Conservation (phyloP, 2,888 invertebrate genomes). For the Chrysodeixis includens region DNA sequence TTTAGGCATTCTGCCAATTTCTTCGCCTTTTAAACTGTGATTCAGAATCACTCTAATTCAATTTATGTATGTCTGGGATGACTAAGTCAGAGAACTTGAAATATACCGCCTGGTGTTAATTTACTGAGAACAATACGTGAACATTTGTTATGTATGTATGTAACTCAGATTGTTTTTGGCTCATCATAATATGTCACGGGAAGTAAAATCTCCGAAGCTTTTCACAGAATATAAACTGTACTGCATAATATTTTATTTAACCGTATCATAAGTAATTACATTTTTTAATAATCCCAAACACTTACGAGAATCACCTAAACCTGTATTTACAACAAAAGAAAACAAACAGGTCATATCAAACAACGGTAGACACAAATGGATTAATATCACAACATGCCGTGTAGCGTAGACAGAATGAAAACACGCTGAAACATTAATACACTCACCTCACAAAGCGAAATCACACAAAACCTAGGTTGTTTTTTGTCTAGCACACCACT, state of each 20-base stretch:
- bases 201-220: too few relatives aligned
- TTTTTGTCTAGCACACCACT: slow-evolving; percentile 53
- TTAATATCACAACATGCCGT: neutral
- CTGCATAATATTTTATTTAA: too few relatives aligned
- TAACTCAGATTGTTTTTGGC: too few relatives aligned
- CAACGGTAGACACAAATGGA: neutral
- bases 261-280: too few relatives aligned
- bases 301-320: too few relatives aligned
- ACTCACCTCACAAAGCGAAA: slow-evolving; percentile 39
- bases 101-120: neutral
- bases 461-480: slow-evolving; percentile 43
- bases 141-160: too few relatives aligned
- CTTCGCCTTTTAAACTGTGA: neutral
- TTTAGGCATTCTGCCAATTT: neutral
- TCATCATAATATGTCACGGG: too few relatives aligned
- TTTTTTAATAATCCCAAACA: too few relatives aligned
- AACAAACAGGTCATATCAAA: too few relatives aligned
- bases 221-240: too few relatives aligned
- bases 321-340: too few relatives aligned
- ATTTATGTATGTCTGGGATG: neutral
- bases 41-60: neutral
- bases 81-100: neutral
- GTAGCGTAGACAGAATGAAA: neutral
- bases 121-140: neutral
- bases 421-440: slow-evolving; percentile 8